Evolutionary conservation across 2,113 vertebrate genomes (phyloP), one percentile per base, ranked within the genome.

Genomic region (Leptocoma aspasia): DNA sequence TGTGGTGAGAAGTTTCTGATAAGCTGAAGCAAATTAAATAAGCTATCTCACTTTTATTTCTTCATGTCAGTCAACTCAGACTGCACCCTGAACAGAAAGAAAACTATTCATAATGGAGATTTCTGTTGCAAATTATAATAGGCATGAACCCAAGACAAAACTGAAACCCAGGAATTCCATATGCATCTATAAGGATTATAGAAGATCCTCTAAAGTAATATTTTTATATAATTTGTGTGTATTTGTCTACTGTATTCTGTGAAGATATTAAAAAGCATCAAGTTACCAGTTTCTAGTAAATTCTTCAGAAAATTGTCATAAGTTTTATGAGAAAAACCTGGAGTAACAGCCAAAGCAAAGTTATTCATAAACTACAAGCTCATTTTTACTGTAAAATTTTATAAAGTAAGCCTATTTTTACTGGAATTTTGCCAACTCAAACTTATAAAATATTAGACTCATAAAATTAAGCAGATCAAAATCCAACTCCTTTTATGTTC

Each of bases 381-480:
- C 63, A 70, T 66, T 94, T 91, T 89, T 89, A 73, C 30, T 71
- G 33, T 31, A 84, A 23, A 47, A 72, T 89, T 95, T 87, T 87
- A 78, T 52, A 64, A 87, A 18, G 19, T 12, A 80, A 76, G 31
- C 52, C n/a, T 90, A 52, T 63, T 75, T 89, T 94, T 33, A 71
- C 60, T 90, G 86, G 89, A 94, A 86, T 61, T 86, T 84, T 75
- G 50, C 64, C 76, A 78, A 73, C 37, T 82, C 54, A 70, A 78
- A 78, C 11, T 61, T 66, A 61, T 69, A 90, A 94, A 92, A 82
- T 69, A 86, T 57, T 89, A 89, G 86, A 68, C 68, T 86, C 47
- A 63, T 86, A 73, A 90, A 95, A 77, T 56, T 69, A 94, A 95
- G 57, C 33, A 60, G 44, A 82, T 75, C 65, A 72, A 70, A 94